phyloP scores from a whole-genome alignment of 2,113 vertebrate genomes.

The Manacus vitellinus region DNA sequence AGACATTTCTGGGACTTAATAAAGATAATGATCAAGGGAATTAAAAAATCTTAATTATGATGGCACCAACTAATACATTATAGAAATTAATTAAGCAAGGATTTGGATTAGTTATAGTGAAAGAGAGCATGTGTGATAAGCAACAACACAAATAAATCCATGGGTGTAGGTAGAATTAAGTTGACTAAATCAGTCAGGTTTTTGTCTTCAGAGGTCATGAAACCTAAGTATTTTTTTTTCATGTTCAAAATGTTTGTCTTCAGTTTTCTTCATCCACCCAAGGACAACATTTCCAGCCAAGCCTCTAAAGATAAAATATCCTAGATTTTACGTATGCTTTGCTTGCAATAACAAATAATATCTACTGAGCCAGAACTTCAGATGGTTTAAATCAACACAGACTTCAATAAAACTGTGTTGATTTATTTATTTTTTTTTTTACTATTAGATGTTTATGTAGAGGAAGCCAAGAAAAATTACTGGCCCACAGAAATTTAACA shows the following conservation, averaged over 20 bases:
- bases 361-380: conserved; percentile 43
- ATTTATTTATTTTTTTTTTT: not conserved
- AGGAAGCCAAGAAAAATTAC: conserved; percentile 44
- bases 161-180: not conserved
- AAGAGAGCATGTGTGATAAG: not conserved
- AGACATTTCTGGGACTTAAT: not conserved
- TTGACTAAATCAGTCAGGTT: not conserved
- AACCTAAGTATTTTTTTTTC: not conserved
- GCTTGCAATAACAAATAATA: conserved; percentile 44
- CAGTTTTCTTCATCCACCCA: not conserved
- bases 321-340: conserved; percentile 25
- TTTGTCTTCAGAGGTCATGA: conserved; percentile 3
- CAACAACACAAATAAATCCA: not conserved
- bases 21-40: not conserved
- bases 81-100: not conserved
- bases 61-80: not conserved
- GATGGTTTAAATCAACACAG: conserved; percentile 60
- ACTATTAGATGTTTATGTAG: conserved; percentile 49
- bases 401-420: conserved; percentile 55
- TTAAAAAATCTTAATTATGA: not conserved
- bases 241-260: not conserved
- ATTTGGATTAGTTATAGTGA: not conserved
- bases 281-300: conserved; percentile 41
- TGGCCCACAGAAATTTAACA: conserved; percentile 32
- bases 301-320: conserved; percentile 33